Base-by-base conservation (phyloP, 1,140 invertebrate species). In the Procambarus virginalis region DNA sequence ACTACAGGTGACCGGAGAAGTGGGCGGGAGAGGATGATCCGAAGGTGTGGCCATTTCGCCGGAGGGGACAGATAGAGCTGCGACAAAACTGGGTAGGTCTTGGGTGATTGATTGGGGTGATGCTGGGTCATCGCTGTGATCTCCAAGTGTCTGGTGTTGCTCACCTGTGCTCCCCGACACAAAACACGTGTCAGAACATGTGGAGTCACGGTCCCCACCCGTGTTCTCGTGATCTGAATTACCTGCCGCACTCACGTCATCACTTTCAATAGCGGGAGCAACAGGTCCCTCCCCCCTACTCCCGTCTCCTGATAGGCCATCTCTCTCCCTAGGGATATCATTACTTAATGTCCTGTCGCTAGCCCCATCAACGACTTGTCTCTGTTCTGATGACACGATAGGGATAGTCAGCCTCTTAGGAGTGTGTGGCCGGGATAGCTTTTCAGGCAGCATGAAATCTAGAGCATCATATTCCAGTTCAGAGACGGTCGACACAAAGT, bases 211-310 rank as follows among this genome's bases (percentile, higher is more conserved):
- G n/a, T 34, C 51, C 22, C 51, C 49, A 3, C 2, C 20, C 12
- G 51, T 22, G 55, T 80, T 80, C 49, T 14, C 78, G 49, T 34
- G 68, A 73, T 73, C 68, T 73, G 22, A 73, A 73, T 73, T 73
- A 73, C 68, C n/a, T 22, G 68, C n/a, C 68, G 20, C 14, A 73
- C 68, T 73, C 68, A 22, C 20, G 49, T 58, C 46, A 58, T 55
- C 78, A 55, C 78, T 49, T 3, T 46, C 17, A n/a, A 58, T 51
- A 58, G 49, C 78, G 22, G 49, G 49, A 9, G 49, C 78, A 58
- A 51, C 78, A 80, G 78, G 78, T 58, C 49, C 45, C 55, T 58
- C 49, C 22, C 78, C 49, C 46, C 78, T 12, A 46, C 49, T n/a
- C 78, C 55, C n/a, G 20, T 2, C 6, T 14, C 9, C 3, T 9